phyloP scores from a whole-genome alignment of 64 coral and sea anemone genomes.

The Actinia tenebrosa region DNA sequence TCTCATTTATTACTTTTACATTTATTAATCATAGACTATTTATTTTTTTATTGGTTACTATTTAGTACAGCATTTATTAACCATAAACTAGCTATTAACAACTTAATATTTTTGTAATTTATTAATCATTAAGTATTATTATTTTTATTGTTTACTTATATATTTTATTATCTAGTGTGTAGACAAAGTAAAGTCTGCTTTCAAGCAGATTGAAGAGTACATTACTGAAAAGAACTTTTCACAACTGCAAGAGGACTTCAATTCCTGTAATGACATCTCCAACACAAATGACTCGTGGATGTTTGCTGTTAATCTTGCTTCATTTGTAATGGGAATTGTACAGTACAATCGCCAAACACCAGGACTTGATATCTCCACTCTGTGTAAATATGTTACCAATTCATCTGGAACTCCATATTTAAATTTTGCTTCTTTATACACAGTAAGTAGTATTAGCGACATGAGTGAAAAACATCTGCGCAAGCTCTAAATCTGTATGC shows the following conservation, averaged over 20 bases:
- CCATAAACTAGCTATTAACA: background rate
- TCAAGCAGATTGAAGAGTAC: constrained; percentile 47
- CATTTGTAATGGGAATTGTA: constrained; percentile 46
- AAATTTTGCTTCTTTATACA: constrained; percentile 29
- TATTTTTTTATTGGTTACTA: too few species aligned
- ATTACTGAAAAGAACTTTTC: constrained; percentile 36
- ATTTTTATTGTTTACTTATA: background rate
- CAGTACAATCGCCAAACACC: constrained; percentile 59
- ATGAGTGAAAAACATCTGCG: too few species aligned
- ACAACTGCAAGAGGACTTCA: constrained; percentile 57
- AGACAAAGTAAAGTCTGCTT: constrained; percentile 58
- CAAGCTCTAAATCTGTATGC: too few species aligned
- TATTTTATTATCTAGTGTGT: constrained; percentile 41
- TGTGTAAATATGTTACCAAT: constrained; percentile 53
- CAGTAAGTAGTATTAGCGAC: constrained; percentile 28
- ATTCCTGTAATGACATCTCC: constrained; percentile 58
- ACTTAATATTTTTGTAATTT: background rate
- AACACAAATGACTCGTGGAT: constrained; percentile 50
- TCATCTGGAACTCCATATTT: constrained; percentile 47
- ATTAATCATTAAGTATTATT: background rate
- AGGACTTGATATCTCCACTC: constrained; percentile 10
- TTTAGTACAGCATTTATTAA: background rate
- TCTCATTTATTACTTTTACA: too few species aligned
- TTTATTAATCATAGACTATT: too few species aligned
- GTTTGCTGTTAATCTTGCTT: constrained; percentile 46